These are phyloP conservation scores for Vombatus ursinus DNA, from an alignment of 2,113 vertebrate species.

Conservation along the genomic window DNA sequence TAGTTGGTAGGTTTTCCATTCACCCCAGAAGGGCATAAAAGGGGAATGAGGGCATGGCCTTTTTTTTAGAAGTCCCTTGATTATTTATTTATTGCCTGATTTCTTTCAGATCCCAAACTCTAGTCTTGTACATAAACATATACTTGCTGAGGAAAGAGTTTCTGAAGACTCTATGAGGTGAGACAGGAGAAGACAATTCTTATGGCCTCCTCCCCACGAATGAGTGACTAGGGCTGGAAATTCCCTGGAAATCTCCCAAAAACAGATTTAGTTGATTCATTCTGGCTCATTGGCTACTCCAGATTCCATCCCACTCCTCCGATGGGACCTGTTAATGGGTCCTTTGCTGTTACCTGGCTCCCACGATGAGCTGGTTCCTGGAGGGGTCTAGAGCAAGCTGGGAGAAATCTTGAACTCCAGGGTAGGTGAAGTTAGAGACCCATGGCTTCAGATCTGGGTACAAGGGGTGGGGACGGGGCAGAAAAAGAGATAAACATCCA, in stretches of 20 bases:
- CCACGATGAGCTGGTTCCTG: conserved; percentile 97
- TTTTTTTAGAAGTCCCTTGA: neutral
- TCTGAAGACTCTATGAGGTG: neutral
- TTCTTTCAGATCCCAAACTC: neutral
- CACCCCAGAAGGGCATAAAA: too few relatives aligned
- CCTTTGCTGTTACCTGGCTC: conserved; percentile 93
- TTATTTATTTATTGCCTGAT: neutral
- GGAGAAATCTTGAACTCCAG: conserved; percentile 94
- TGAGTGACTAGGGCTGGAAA: neutral
- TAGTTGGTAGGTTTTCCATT: neutral
- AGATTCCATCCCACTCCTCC: neutral
- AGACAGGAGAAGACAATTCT: neutral
- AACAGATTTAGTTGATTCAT: neutral
- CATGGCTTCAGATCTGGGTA: conserved; percentile 93
- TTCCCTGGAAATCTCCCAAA: neutral
- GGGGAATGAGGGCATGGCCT: neutral
- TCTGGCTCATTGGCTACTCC: neutral
- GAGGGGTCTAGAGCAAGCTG: conserved; percentile 96
- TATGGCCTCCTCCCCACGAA: neutral
- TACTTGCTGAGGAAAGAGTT: neutral
- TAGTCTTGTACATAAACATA: neutral
- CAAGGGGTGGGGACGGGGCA: conserved; percentile 61
- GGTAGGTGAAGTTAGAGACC: conserved; percentile 93
- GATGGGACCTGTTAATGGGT: neutral
- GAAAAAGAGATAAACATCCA: conserved; percentile 67